Conservation (phyloP, 2,797 vertebrate species). For the Miichthys miiuy region DNA sequence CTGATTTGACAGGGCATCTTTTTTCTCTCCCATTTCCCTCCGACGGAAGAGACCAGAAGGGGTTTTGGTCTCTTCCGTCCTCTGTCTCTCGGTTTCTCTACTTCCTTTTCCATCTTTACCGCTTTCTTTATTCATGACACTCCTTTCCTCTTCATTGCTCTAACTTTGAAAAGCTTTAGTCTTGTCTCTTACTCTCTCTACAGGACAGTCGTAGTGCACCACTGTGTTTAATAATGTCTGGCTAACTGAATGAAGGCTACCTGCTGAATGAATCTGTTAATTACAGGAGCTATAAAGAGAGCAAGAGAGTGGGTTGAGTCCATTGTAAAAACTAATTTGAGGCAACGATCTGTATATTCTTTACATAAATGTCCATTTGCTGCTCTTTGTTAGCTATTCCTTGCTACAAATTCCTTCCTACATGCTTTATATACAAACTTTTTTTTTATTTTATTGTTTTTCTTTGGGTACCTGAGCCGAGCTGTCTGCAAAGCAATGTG, state of each 20-base stretch:
- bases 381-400: slow-evolving; percentile 2
- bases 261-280: slow-evolving; percentile 32
- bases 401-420: not conserved
- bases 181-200: not conserved
- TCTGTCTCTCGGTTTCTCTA: not conserved
- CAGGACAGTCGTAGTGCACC: not conserved
- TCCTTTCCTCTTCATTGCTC: not conserved
- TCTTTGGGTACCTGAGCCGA: not conserved
- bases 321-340: slow-evolving; percentile 10
- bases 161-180: not conserved
- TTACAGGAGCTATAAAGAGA: slow-evolving; percentile 23
- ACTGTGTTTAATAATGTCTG: slow-evolving; percentile 8
- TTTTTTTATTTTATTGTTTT: not conserved
- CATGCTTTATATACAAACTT: not conserved
- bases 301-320: not conserved
- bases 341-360: not conserved
- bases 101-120: not conserved
- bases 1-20: slow-evolving; percentile 36
- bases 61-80: not conserved
- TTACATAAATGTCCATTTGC: slow-evolving; percentile 7
- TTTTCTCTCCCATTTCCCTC: not conserved
- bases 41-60: no score
- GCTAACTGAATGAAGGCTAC: slow-evolving; percentile 29
- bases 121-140: not conserved
- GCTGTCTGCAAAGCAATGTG: not conserved